Evolutionary conservation across 2,113 vertebrate genomes (phyloP).

Genomic region (Eptatretus burgeri): DNA sequence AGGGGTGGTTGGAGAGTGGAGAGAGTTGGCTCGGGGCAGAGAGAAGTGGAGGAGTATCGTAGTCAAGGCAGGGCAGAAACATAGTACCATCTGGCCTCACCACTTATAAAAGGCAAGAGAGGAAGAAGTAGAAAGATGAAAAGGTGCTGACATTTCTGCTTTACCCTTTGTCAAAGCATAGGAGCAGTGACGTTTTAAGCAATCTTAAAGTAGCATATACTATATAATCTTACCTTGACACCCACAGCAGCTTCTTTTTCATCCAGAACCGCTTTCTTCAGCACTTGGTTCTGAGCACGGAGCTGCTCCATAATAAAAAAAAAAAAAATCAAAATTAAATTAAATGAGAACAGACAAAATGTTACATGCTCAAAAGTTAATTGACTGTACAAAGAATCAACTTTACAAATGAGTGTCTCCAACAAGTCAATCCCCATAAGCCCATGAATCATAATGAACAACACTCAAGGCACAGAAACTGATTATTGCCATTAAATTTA

Average conservation of each 20-base stretch:
- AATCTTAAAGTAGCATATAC: neutral
- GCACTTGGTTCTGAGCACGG: constrained; percentile 82
- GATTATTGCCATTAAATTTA: no score
- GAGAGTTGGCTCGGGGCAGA: no score
- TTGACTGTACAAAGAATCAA: no score
- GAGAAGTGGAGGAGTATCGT: neutral
- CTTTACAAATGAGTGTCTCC: no score
- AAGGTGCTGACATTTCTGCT: neutral
- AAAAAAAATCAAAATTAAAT: no score
- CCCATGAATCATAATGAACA: no score
- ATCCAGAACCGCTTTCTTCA: constrained; percentile 87
- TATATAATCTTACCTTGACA: constrained; percentile 35
- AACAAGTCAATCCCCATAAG: no score
- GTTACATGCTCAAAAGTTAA: no score
- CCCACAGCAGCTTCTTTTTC: constrained; percentile 54
- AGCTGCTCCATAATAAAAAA: constrained; percentile 22
- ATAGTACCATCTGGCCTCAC: no score
- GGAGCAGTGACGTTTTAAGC: neutral
- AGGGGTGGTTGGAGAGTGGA: no score
- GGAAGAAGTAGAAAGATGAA: constrained; percentile 8
- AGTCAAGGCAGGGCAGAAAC: neutral
- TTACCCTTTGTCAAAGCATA: constrained; percentile 10
- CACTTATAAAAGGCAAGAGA: neutral
- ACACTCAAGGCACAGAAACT: no score
- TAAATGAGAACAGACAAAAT: no score